These are phyloP conservation scores for Drosophila orosa DNA, from an alignment of 1,140 invertebrate genomes.

Conservation along the genomic window DNA sequence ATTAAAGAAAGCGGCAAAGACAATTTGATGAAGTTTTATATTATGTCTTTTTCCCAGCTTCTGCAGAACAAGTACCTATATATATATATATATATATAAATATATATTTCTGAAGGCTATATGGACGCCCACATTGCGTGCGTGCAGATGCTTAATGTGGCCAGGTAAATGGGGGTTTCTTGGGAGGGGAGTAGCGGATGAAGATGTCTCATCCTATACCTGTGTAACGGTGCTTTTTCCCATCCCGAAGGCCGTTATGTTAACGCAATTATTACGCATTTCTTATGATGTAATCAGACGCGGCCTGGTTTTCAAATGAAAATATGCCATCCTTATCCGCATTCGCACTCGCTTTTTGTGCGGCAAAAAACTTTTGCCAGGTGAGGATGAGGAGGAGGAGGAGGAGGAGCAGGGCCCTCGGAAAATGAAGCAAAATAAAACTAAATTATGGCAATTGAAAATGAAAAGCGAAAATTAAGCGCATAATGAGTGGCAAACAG, in stretches of 20 bases:
- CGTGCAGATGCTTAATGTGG: conserved; percentile 41
- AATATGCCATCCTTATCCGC: conserved; percentile 58
- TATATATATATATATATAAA: conserved; percentile 3
- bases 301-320: conserved; percentile 77
- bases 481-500: conserved; percentile 71
- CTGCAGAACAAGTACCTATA: conserved; percentile 13
- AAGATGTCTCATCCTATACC: conserved; percentile 10
- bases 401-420: neutral
- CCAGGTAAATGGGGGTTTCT: neutral
- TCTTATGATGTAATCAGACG: conserved; percentile 83
- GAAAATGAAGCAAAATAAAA: conserved; percentile 80
- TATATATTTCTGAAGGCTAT: conserved; percentile 1
- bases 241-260: conserved; percentile 62
- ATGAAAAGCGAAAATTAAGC: conserved; percentile 84
- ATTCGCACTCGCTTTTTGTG: conserved; percentile 34
- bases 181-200: conserved; percentile 1
- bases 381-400: conserved; percentile 5
- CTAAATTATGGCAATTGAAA: conserved; percentile 84
- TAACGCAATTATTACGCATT: conserved; percentile 83
- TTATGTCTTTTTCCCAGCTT: conserved; percentile 17
- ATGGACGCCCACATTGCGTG: conserved; percentile 42
- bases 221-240: conserved; percentile 21
- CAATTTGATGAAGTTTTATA: conserved; percentile 52
- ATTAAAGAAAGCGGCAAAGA: conserved; percentile 20
- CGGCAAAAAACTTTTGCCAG: conserved; percentile 63